phyloP scores from a whole-genome alignment of 92 coral and sea anemone genomes.

The Galaxea fascicularis region DNA sequence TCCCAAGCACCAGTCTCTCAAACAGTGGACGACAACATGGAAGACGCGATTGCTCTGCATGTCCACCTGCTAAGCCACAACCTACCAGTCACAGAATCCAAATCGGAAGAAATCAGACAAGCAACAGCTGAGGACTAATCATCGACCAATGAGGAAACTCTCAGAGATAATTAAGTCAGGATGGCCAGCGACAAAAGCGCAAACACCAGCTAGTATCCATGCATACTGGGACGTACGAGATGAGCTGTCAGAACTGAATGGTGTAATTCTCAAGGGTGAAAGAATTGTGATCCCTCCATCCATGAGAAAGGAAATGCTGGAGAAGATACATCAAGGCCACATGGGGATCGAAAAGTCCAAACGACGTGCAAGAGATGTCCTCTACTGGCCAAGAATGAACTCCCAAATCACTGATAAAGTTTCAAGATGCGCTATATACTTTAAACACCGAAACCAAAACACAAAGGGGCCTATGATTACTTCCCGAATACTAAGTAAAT shows the following conservation, averaged over 20 bases:
- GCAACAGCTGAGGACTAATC: constrained; percentile 53
- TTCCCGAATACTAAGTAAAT: constrained; percentile 40
- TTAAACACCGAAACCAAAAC: constrained; percentile 47
- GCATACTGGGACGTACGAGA: constrained; percentile 75
- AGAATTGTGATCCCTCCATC: too few species aligned
- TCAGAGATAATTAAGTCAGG: constrained; percentile 44
- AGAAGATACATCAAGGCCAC: too few species aligned
- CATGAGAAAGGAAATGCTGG: too few species aligned
- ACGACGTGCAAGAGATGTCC: constrained; percentile 61
- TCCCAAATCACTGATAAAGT: too few species aligned
- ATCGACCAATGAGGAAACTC: constrained; percentile 50
- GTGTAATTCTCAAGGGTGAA: too few species aligned
- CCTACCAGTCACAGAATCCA: constrained; percentile 67
- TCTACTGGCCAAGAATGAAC: constrained; percentile 62
- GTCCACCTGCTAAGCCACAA: constrained; percentile 55
- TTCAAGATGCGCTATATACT: constrained; percentile 51
- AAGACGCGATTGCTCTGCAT: constrained; percentile 65
- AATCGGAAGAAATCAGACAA: constrained; percentile 60
- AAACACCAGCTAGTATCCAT: constrained; percentile 57
- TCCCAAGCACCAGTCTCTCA: too few species aligned
- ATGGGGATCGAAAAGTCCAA: constrained; percentile 55
- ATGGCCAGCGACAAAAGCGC: constrained; percentile 65
- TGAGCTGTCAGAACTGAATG: too few species aligned
- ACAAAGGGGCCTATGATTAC: constrained; percentile 74
- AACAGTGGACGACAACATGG: constrained; percentile 54